Base-by-base conservation (phyloP, 2,113 vertebrate species). In the Amblyornis subalaris region DNA sequence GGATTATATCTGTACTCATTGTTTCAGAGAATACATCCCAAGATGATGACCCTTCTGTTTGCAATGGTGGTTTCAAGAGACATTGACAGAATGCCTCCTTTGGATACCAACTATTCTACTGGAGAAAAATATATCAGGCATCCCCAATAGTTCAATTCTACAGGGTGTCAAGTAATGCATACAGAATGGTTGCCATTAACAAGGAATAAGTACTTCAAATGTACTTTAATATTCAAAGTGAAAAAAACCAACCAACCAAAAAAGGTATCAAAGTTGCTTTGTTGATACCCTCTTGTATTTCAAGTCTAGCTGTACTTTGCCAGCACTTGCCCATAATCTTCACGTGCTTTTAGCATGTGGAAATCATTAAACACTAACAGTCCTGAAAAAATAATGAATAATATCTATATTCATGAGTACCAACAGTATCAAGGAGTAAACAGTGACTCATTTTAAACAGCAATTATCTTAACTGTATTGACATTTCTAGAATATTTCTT, bases 371-470 rank as follows among this genome's bases (percentile, higher is more conserved):
- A 87, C 24, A 54, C 23, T 25, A 84, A 54, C 5, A 29, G 19
- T 24, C 35, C 33, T 60, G 5, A 29, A 75, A 71, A 90, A 64
- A 7, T 8, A n/a, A 25, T 44, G 38, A 82, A 36, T 58, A 45
- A 50, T 80, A 95, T 38, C 53, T 73, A 54, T 47, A 73, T 85
- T 86, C 45, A 64, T 51, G 21, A 80, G 19, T 62, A 79, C 33
- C 60, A 93, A 74, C 15, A 66, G 40, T 19, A 69, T 35, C 1
- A 14, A 93, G 47, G 26, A 79, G 29, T 58, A 95, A 94, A 90
- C 16, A 57, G 70, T 85, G 50, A 83, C 55, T 92, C 36, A 54
- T 55, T 82, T 85, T 60, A 80, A 95, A 88, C n/a, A 91, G 66
- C 60, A 61, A 51, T 44, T 6, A 50, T 62, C 50, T 85, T 61